Conservation (phyloP, 2,888 invertebrate genomes). For the Busseola fusca region DNA sequence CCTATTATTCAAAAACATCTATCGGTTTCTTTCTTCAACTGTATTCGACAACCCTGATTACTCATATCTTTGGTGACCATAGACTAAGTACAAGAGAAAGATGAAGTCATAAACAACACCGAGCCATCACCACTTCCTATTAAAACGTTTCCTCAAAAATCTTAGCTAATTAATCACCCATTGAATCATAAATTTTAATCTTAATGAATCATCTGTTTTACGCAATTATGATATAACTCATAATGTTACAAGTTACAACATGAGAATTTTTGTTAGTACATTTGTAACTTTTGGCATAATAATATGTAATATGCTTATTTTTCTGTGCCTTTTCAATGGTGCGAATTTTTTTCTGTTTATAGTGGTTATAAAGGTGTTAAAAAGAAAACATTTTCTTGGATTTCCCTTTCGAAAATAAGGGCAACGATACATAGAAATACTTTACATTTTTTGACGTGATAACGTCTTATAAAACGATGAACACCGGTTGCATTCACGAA, state of each 20-base stretch:
- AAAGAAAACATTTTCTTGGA: background rate
- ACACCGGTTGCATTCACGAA: too few relatives aligned
- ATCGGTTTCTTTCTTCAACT: too few relatives aligned
- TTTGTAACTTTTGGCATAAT: slow-evolving; percentile 29
- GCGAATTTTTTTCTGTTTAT: slow-evolving; percentile 12
- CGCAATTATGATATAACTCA: slow-evolving; percentile 54
- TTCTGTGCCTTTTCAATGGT: background rate
- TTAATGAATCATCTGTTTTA: slow-evolving; percentile 58
- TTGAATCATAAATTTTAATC: slow-evolving; percentile 65
- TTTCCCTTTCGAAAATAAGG: background rate
- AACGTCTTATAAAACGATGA: too few relatives aligned
- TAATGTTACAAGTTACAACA: slow-evolving; percentile 36
- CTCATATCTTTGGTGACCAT: background rate
- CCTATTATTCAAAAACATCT: background rate
- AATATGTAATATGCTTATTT: background rate
- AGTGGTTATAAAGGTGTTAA: background rate
- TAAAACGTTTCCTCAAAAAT: slow-evolving; percentile 40
- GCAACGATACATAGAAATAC: background rate
- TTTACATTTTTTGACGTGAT: background rate
- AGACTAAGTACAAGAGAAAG: background rate
- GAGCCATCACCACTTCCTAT: slow-evolving; percentile 34
- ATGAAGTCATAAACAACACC: slow-evolving; percentile 5
- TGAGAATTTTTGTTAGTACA: slow-evolving; percentile 45
- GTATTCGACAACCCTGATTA: background rate
- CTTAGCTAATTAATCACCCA: slow-evolving; percentile 50